A percentile compares a stretch with the other conserved stretches of the same genome.
Conservation (phyloP, 37 sponge, comb jelly and placozoan genomes). For the Halichondria panicea region DNA sequence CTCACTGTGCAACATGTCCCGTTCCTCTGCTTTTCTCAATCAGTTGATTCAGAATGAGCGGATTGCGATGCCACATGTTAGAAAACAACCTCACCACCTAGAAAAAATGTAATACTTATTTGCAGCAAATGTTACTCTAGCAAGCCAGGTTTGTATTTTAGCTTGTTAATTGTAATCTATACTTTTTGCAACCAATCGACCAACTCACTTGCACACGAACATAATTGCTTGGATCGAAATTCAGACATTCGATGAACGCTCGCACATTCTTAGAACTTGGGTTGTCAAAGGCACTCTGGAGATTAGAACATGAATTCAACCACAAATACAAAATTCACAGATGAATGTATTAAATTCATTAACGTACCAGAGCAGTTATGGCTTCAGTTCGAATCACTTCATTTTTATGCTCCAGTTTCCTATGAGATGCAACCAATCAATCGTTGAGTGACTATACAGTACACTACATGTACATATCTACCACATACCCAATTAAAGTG, state of each 20-base stretch:
- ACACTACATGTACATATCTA: neutral
- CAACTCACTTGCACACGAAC: conserved; percentile 34
- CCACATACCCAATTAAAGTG: conserved; percentile 14
- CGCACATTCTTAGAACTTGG: conserved; percentile 1
- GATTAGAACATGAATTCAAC: neutral
- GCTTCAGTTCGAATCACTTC: conserved; percentile 16
- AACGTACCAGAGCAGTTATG: conserved; percentile 15
- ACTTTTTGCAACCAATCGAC: conserved; percentile 1
- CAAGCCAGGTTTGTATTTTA: neutral
- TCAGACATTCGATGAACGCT: conserved; percentile 28
- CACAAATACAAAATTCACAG: neutral
- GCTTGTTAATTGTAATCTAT: neutral
- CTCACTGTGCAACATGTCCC: conserved; percentile 31
- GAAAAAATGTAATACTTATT: neutral
- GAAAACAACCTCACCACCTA: conserved; percentile 27
- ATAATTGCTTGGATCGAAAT: conserved; percentile 47
- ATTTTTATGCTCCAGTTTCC: neutral
- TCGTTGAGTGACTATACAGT: neutral
- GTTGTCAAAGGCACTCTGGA: conserved; percentile 21
- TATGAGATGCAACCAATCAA: neutral
- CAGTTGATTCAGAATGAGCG: conserved; percentile 9
- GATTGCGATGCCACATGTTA: neutral
- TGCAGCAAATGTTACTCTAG: neutral
- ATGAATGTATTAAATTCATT: neutral
- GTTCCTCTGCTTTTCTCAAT: conserved; percentile 37